phyloP scores from a whole-genome alignment of 2,113 vertebrate species.

The Lucifuga dentata region DNA sequence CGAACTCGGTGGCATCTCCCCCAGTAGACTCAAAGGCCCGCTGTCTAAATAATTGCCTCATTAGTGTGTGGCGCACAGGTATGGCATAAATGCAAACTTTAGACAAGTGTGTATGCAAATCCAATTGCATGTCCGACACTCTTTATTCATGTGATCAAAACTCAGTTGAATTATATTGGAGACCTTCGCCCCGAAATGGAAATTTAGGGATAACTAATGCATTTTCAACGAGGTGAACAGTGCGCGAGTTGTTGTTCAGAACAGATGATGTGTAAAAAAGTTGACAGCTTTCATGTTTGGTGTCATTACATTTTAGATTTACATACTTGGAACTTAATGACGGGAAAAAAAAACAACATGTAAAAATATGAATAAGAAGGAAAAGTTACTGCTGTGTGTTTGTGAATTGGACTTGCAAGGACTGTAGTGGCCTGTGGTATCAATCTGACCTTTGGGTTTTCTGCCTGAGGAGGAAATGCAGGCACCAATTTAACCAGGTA shows the following conservation, averaged over 20 bases:
- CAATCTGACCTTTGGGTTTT: slow-evolving; percentile 18
- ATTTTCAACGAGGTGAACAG: slow-evolving; percentile 61
- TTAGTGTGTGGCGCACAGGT: slow-evolving; percentile 77
- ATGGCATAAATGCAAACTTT: slow-evolving; percentile 73
- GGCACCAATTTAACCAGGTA: slow-evolving; percentile 21
- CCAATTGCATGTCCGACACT: slow-evolving; percentile 71
- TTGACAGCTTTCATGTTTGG: slow-evolving; percentile 60
- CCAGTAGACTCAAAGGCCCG: slow-evolving; percentile 63
- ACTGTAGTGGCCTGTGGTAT: neutral
- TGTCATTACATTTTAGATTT: slow-evolving; percentile 36
- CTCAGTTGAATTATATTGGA: slow-evolving; percentile 54
- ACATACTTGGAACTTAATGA: slow-evolving; percentile 6
- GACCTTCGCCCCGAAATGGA: slow-evolving; percentile 67
- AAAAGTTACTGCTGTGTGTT: slow-evolving; percentile 16
- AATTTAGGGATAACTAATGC: slow-evolving; percentile 71
- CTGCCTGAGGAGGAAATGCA: neutral
- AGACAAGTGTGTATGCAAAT: slow-evolving; percentile 76
- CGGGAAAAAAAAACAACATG: slow-evolving; percentile 1
- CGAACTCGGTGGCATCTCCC: slow-evolving; percentile 52
- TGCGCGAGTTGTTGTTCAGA: slow-evolving; percentile 47
- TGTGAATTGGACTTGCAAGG: slow-evolving; percentile 20
- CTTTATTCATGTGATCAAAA: slow-evolving; percentile 78
- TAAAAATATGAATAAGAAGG: slow-evolving; percentile 7
- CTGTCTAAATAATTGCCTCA: slow-evolving; percentile 83
- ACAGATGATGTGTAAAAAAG: slow-evolving; percentile 47